A percentile compares a stretch with the other conserved stretches of the same genome.
Conservation (phyloP, 1,140 invertebrate species). For the Tetragonula clypearis region DNA sequence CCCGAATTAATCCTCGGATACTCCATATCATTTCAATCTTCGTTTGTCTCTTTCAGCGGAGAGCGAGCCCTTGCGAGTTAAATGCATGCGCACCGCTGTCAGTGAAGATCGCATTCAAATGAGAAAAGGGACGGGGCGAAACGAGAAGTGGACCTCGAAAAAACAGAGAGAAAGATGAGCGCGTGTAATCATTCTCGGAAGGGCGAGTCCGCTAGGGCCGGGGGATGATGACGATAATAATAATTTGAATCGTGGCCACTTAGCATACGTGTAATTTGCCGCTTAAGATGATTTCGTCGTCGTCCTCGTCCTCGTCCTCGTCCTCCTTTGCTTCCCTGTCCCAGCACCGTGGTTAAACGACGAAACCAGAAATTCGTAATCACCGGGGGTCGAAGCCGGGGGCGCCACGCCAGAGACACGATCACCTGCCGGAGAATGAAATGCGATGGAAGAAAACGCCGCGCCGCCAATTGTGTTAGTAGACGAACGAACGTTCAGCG, state of each 20-base stretch:
- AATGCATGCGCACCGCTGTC: constrained; percentile 60
- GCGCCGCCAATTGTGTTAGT: constrained; percentile 14
- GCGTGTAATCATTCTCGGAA: constrained; percentile 76
- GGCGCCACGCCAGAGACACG: constrained; percentile 54
- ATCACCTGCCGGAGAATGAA: constrained; percentile 40
- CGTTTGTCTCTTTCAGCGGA: not conserved
- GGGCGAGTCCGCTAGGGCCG: constrained; percentile 56
- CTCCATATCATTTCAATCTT: not conserved
- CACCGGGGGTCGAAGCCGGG: constrained; percentile 38
- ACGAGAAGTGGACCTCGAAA: constrained; percentile 10
- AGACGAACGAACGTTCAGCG: not conserved
- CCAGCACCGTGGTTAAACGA: constrained; percentile 1
- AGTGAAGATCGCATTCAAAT: constrained; percentile 76
- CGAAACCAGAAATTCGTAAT: constrained; percentile 59
- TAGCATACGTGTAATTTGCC: constrained; percentile 78
- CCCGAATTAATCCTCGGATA: no score
- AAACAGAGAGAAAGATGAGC: constrained; percentile 49
- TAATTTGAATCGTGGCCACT: constrained; percentile 76
- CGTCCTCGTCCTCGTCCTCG: constrained; percentile 26
- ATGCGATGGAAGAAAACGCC: constrained; percentile 44
- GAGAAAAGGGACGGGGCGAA: constrained; percentile 63
- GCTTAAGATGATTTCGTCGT: constrained; percentile 72
- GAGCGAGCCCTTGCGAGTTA: not conserved
- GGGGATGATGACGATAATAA: constrained; percentile 77
- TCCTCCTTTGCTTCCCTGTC: constrained; percentile 16